Conservation (phyloP, 2,888 invertebrate species). For the Orchesellides sinensis region DNA sequence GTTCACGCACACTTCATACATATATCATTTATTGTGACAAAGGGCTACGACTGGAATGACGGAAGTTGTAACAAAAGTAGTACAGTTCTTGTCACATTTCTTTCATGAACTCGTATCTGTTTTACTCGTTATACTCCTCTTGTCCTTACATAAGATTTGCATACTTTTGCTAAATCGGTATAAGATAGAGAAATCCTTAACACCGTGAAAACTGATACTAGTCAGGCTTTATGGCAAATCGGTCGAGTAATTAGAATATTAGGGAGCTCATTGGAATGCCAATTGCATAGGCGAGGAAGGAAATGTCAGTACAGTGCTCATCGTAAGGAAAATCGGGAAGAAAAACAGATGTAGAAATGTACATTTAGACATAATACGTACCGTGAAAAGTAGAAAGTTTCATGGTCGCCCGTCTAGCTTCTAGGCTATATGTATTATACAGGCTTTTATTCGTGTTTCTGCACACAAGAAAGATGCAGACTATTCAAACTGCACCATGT, state of each 20-base stretch:
- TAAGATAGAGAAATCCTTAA: background rate
- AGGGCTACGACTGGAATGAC: conserved; percentile 48
- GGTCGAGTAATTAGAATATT: conserved; percentile 56
- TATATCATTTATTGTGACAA: conserved; percentile 46
- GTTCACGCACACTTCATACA: conserved; percentile 22
- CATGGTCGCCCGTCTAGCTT: background rate
- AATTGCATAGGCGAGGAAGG: conserved; percentile 33
- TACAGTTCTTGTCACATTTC: conserved; percentile 27
- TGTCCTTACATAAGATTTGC: background rate
- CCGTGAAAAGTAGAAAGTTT: too few relatives aligned
- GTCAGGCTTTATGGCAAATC: conserved; percentile 57
- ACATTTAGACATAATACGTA: background rate
- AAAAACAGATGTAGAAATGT: background rate
- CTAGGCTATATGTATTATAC: conserved; percentile 6
- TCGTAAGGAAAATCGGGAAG: background rate
- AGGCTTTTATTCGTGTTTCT: background rate
- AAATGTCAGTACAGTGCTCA: conserved; percentile 11
- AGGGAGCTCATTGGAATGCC: conserved; percentile 44
- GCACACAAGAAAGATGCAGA: conserved; percentile 2
- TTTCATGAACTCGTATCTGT: conserved; percentile 1
- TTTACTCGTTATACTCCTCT: background rate
- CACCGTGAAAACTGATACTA: conserved; percentile 35
- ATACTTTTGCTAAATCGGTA: background rate
- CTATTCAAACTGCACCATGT: conserved; percentile 35
- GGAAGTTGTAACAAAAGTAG: conserved; percentile 36